Percentiles rank a stretch among this genome's conserved stretches.
These are phyloP conservation scores for Anser brachyrhynchus DNA, from an alignment of 2,113 vertebrate genomes.

Conservation along the genomic window DNA sequence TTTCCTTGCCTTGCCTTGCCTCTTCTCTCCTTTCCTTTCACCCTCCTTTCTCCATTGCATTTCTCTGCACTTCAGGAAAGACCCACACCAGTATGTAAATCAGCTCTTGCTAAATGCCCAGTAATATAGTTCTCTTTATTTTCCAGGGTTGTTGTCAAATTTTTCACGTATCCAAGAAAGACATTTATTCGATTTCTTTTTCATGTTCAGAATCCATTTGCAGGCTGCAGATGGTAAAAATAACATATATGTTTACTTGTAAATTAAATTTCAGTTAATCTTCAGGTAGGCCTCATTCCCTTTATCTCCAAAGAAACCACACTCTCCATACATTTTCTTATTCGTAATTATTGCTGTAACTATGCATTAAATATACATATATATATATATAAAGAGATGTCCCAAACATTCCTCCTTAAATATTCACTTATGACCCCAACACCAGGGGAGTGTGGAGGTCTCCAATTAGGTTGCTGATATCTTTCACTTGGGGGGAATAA, in stretches of 20 bases:
- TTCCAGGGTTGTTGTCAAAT: constrained; percentile 63
- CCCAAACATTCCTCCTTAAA: background rate
- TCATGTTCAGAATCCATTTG: constrained; percentile 62
- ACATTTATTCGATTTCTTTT: constrained; percentile 65
- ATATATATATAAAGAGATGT: background rate
- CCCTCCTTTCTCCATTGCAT: constrained; percentile 20
- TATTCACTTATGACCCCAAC: background rate
- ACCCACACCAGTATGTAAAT: constrained; percentile 76
- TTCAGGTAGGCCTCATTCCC: background rate
- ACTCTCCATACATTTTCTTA: background rate
- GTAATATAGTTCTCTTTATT: constrained; percentile 71
- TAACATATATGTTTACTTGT: constrained; percentile 70
- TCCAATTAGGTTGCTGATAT: background rate
- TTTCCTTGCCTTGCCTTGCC: no score
- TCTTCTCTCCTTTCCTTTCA: background rate
- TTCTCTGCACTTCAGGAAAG: constrained; percentile 72
- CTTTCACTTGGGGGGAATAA: background rate
- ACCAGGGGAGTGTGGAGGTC: background rate
- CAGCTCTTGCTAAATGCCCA: constrained; percentile 65
- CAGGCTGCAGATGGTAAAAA: constrained; percentile 47
- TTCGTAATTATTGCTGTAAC: background rate
- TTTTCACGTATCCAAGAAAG: constrained; percentile 62
- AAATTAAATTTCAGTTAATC: constrained; percentile 59
- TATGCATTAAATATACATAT: no score
- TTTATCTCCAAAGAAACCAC: background rate